Evolutionary conservation across 2,113 vertebrate genomes (phyloP).

Genomic region (Macrotis lagotis): DNA sequence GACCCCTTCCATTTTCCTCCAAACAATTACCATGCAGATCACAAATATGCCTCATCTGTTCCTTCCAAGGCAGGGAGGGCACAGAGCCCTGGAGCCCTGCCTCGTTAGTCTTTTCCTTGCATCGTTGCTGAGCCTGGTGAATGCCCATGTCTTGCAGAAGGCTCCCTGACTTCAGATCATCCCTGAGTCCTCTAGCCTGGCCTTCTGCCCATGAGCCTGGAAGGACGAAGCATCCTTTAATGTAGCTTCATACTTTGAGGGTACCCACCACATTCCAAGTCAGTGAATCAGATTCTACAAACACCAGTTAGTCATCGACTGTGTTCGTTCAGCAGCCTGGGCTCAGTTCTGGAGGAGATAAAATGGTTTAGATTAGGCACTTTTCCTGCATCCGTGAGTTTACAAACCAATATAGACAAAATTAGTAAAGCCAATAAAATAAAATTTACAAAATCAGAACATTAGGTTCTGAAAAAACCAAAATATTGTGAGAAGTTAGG

Average conservation of each 20-base stretch:
- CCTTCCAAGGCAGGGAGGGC: background rate
- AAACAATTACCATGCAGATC: background rate
- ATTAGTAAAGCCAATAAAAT: background rate
- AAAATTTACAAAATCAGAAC: background rate
- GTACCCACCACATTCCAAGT: background rate
- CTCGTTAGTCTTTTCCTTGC: background rate
- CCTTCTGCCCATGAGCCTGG: background rate
- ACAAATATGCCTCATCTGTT: background rate
- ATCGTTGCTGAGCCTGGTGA: background rate
- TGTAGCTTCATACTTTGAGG: background rate
- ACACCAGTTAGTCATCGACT: background rate
- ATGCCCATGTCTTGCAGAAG: background rate
- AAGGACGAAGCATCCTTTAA: background rate
- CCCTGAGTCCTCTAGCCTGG: background rate
- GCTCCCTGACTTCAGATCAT: background rate
- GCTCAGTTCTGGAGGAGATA: background rate
- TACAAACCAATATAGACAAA: background rate
- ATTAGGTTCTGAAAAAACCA: background rate
- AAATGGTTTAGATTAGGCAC: background rate
- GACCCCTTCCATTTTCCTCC: background rate
- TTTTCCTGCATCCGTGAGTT: background rate
- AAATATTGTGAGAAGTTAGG: background rate
- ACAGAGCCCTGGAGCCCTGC: background rate
- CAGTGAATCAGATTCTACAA: background rate
- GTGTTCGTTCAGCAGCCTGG: background rate